A percentile compares a stretch with the other conserved stretches of the same genome.
These are phyloP conservation scores for Leptinotarsa juncta DNA, from an alignment of 2,888 invertebrate species.

Conservation along the genomic window DNA sequence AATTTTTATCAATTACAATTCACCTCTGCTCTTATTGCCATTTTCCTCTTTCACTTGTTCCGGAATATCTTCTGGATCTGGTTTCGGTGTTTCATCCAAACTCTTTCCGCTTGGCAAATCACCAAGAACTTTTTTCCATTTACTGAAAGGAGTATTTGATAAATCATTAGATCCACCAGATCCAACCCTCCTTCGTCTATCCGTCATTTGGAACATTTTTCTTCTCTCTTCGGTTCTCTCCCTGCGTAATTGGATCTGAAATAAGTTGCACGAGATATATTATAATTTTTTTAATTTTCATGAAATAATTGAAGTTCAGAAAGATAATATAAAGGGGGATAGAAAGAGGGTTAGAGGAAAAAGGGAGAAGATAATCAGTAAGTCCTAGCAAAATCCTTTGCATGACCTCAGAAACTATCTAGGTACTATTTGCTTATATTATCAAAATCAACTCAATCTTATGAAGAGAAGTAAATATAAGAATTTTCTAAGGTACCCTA, in stretches of 20 bases:
- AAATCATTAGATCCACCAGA: conserved; percentile 71
- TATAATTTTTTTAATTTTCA: too few relatives aligned
- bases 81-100: conserved; percentile 64
- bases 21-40: conserved; percentile 53
- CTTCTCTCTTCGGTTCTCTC: conserved; percentile 93
- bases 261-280: not conserved
- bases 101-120: conserved; percentile 71
- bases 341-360: too few relatives aligned
- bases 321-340: too few relatives aligned
- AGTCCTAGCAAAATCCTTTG: too few relatives aligned
- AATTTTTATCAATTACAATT: not conserved
- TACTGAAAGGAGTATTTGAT: conserved; percentile 72
- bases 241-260: conserved; percentile 80
- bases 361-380: too few relatives aligned
- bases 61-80: conserved; percentile 53
- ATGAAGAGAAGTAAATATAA: too few relatives aligned
- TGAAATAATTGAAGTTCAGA: too few relatives aligned
- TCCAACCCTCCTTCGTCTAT: conserved; percentile 71
- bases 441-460: too few relatives aligned
- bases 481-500: too few relatives aligned
- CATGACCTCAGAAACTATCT: too few relatives aligned
- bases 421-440: too few relatives aligned
- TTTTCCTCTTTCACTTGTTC: conserved; percentile 46
- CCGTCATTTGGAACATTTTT: conserved; percentile 92
- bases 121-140: conserved; percentile 79